Percentiles rank a stretch among this genome's conserved stretches.
phyloP scores from a whole-genome alignment of 2,113 vertebrate genomes.

The Xenopus borealis region DNA sequence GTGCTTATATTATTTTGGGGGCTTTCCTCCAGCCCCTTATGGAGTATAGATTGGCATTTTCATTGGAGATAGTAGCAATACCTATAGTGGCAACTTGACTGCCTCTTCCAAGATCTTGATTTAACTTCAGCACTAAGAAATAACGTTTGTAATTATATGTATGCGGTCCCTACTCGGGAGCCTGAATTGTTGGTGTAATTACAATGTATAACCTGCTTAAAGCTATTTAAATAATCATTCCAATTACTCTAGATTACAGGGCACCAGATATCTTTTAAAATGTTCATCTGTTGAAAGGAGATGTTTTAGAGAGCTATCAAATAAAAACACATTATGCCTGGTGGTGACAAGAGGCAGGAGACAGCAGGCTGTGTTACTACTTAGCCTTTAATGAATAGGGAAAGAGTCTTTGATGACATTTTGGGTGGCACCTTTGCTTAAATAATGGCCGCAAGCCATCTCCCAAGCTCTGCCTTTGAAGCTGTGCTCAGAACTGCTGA shows the following conservation, averaged over 20 bases:
- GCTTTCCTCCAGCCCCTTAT: no score
- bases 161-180: neutral
- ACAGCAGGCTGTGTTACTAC: slow-evolving; percentile 27
- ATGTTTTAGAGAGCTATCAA: slow-evolving; percentile 9
- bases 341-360: slow-evolving; percentile 23
- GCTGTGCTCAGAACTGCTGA: slow-evolving; percentile 22
- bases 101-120: neutral
- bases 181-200: slow-evolving; percentile 11
- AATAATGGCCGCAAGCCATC: slow-evolving; percentile 32
- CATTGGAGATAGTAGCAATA: neutral
- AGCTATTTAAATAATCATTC: slow-evolving; percentile 26
- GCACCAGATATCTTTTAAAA: slow-evolving; percentile 24
- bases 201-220: slow-evolving; percentile 21
- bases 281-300: slow-evolving; percentile 29
- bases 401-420: slow-evolving; percentile 24
- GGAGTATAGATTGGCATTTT: no score
- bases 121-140: neutral
- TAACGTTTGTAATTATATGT: neutral
- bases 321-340: slow-evolving; percentile 13
- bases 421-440: slow-evolving; percentile 19
- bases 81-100: neutral
- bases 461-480: slow-evolving; percentile 21
- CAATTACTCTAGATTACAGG: slow-evolving; percentile 32
- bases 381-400: slow-evolving; percentile 28
- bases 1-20: no score